Evolutionary conservation across 2,113 vertebrate genomes (phyloP), one percentile per base, ranked within the genome.

Genomic region (Cheilinus undulatus): DNA sequence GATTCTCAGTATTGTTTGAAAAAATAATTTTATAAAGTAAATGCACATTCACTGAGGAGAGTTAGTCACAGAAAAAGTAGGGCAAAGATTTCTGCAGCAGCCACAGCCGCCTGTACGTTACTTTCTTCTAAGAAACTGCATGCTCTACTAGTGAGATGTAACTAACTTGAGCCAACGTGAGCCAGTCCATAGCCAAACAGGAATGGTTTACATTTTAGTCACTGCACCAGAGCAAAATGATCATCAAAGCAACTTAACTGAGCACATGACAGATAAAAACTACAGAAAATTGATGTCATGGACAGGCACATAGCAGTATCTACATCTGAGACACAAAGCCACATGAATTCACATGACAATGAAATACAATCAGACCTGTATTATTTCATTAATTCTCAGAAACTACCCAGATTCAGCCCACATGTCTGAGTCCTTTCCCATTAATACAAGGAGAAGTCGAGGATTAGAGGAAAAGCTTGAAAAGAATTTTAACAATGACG

Each of bases 321-420:
- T 28, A 22, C 2, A 83, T 76, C 62, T 65, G 68, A 78, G 68
- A 66, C 34, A 62, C 59, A 61, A 32, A 23, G 10, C 22, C 72
- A 42, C 83, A 77, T 86, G 86, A 78, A 51, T 58, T 36, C 76
- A 50, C 67, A 22, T 78, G 76, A 75, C 66, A 67, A 50, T 28
- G 2, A 28, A 17, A 19, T 9, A 30, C n/a, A 65, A 36, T 27
- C n/a, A 36, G 34, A 73, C 4, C 20, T 38, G 32, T 3, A 24
- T 12, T 6, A 43, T 23, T 43, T 6, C 19, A 22, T 24, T 56
- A 20, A 60, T 43, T 26, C 20, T 26, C 45, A 12, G 54, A 27
- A 20, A 15, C 12, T 28, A 51, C 12, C 51, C 30, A 36, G 11
- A 40, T 1, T 51, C 46, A 6, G 2, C 20, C 22, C 19, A 2